Conservation (phyloP, 2,888 invertebrate genomes). For the Leptodirus hochenwartii region DNA sequence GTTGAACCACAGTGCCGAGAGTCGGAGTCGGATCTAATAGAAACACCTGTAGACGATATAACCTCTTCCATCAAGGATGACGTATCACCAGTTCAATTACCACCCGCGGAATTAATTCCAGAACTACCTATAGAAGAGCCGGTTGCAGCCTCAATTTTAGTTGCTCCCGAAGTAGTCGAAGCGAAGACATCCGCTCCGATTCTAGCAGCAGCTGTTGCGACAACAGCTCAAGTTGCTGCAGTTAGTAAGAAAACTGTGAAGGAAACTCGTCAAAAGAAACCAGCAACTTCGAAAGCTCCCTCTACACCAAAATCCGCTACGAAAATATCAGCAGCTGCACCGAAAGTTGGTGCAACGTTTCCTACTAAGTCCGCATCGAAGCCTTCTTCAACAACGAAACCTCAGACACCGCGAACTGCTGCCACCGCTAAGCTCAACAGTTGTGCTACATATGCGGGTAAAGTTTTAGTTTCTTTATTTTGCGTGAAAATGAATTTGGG, state of each 20-base stretch:
- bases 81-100: slow-evolving; percentile 9
- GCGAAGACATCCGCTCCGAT: slow-evolving; percentile 8
- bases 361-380: slow-evolving; percentile 12
- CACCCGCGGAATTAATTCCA: slow-evolving; percentile 3
- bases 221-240: slow-evolving; percentile 18
- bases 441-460: too few species aligned
- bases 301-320: slow-evolving; percentile 9
- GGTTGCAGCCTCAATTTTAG: slow-evolving; percentile 10
- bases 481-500: too few species aligned
- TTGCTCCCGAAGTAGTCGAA: slow-evolving; percentile 13
- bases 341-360: slow-evolving; percentile 11
- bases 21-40: too few species aligned
- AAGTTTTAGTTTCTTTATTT: too few species aligned
- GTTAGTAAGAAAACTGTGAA: slow-evolving; percentile 9
- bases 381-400: too few species aligned
- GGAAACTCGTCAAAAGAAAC: slow-evolving; percentile 6
- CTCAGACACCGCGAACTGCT: too few species aligned
- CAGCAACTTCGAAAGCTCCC: slow-evolving; percentile 14
- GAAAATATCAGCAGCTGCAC: slow-evolving; percentile 10
- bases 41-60: slow-evolving; percentile 19
- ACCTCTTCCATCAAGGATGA: slow-evolving; percentile 25
- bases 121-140: slow-evolving; percentile 17
- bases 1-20: too few species aligned
- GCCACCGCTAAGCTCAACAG: too few species aligned
- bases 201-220: slow-evolving; percentile 17